phyloP scores from a whole-genome alignment of 2,888 invertebrate species.

The Drosophila multiciliata region DNA sequence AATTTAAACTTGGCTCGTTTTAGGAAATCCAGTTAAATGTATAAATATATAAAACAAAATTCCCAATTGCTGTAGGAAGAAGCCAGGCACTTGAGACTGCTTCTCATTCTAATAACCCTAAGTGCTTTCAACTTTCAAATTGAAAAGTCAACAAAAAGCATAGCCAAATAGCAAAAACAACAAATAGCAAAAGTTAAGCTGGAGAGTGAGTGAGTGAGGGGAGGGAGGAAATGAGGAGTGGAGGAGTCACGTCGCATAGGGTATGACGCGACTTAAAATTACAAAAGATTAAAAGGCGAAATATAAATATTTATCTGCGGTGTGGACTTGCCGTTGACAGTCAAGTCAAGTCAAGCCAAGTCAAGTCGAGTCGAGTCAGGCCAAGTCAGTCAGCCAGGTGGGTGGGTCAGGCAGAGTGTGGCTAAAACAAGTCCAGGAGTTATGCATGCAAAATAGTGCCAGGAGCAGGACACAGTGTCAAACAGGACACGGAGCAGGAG shows the following conservation, averaged over 20 bases:
- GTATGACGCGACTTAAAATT: conserved; percentile 78
- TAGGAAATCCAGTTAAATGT: conserved; percentile 30
- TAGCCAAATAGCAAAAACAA: conserved; percentile 75
- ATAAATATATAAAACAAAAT: conserved; percentile 34
- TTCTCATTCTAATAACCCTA: conserved; percentile 78
- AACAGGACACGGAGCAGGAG: neutral
- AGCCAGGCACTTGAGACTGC: conserved; percentile 59
- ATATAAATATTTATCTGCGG: conserved; percentile 82
- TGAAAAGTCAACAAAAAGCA: conserved; percentile 81
- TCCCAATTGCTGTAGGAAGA: conserved; percentile 21
- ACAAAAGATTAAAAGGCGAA: conserved; percentile 82
- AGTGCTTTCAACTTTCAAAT: conserved; percentile 82
- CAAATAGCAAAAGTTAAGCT: conserved; percentile 68
- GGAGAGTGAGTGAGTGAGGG: neutral
- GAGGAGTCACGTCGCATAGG: conserved; percentile 15
- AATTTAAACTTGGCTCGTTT: neutral
- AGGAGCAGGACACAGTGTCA: conserved; percentile 42
- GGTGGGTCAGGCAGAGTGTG: conserved; percentile 16
- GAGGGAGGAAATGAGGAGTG: neutral
- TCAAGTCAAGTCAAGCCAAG: conserved; percentile 4
- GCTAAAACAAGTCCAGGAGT: conserved; percentile 40
- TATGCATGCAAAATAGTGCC: conserved; percentile 67
- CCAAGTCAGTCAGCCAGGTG: conserved; percentile 17
- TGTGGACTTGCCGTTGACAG: conserved; percentile 52
- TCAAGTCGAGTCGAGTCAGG: neutral